Evolutionary conservation across 2,888 invertebrate genomes (phyloP).

Genomic region (Phortica magna): DNA sequence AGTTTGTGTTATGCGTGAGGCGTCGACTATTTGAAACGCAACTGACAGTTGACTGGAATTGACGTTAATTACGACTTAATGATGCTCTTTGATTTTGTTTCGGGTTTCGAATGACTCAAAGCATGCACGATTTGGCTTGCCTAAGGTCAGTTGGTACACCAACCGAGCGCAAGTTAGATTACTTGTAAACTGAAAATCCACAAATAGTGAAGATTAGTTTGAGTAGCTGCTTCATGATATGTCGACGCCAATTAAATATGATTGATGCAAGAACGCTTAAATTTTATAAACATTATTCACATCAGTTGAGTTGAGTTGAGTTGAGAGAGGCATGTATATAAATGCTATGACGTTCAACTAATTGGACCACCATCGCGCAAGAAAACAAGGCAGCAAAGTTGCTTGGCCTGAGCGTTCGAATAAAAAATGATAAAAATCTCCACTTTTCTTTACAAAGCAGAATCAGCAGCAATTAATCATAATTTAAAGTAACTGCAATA

Average conservation of each 20-base stretch:
- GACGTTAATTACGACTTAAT: slow-evolving; percentile 67
- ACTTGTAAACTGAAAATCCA: too few relatives aligned
- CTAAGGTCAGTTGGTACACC: not conserved
- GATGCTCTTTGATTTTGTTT: slow-evolving; percentile 42
- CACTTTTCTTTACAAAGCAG: slow-evolving; percentile 42
- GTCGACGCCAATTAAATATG: slow-evolving; percentile 59
- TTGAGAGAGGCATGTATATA: slow-evolving; percentile 51
- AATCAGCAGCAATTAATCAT: slow-evolving; percentile 69
- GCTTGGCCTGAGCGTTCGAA: slow-evolving; percentile 44
- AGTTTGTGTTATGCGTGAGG: not conserved
- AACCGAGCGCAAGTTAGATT: too few relatives aligned
- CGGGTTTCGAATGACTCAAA: not conserved
- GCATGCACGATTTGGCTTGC: not conserved
- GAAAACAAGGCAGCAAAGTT: slow-evolving; percentile 36
- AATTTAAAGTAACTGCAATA: slow-evolving; percentile 55
- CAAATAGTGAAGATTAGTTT: not conserved
- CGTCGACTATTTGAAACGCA: not conserved
- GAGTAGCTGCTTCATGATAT: not conserved
- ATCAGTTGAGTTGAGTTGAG: not conserved
- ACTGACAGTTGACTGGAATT: slow-evolving; percentile 53
- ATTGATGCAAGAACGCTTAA: slow-evolving; percentile 59
- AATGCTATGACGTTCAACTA: slow-evolving; percentile 45
- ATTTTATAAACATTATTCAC: slow-evolving; percentile 35
- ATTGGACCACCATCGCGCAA: slow-evolving; percentile 31
- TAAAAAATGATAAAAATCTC: slow-evolving; percentile 54